Base-by-base conservation (phyloP, 2,797 vertebrate genomes). In the Gouania willdenowi region DNA sequence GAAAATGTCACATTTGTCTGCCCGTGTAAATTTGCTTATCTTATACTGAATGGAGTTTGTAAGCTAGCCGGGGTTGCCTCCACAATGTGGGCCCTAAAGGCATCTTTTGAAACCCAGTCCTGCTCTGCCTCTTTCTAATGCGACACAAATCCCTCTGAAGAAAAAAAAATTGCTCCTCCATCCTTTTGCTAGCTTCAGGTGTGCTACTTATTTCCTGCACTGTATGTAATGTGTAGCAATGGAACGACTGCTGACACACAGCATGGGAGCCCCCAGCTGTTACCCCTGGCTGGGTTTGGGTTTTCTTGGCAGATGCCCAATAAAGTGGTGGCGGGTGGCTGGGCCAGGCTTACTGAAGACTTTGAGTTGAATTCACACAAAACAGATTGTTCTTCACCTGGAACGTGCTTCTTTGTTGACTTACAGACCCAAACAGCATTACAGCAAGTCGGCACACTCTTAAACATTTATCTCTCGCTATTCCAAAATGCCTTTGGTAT, bases 101-200 rank as follows among this genome's bases (percentile, higher is more conserved):
- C 43, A 68, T 78, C 52, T 66, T 68, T 77, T 43, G 45, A 71
- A 78, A 75, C 29, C 62, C 10, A 25, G 23, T 48, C 64, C 45
- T 53, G 41, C 69, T 70, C 61, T 53, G 62, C 48, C 50, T 64
- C 53, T 41, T 25, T 64, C 41, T 66, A 71, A 74, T 66, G 42
- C 74, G 54, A 75, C 75, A 71, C 66, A 84, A 83, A 78, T 82
- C 74, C 71, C 57, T 51, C 42, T 45, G 60, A 71, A n/a, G n/a
- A n/a, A 56, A 48, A 60, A 51, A 48, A 21, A 41, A 49, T 20
- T 23, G 16, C 53, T 66, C 25, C 21, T 43, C 41, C 32, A 51
- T 67, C 37, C 8, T 42, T 47, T 30, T 45, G 38, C 62, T 60
- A 53, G 49, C 58, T 56, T 47, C 32, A 56, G 25, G 41, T 69